These are phyloP conservation scores for Cervus canadensis DNA, from an alignment of 2,113 vertebrate species.

Conservation along the genomic window DNA sequence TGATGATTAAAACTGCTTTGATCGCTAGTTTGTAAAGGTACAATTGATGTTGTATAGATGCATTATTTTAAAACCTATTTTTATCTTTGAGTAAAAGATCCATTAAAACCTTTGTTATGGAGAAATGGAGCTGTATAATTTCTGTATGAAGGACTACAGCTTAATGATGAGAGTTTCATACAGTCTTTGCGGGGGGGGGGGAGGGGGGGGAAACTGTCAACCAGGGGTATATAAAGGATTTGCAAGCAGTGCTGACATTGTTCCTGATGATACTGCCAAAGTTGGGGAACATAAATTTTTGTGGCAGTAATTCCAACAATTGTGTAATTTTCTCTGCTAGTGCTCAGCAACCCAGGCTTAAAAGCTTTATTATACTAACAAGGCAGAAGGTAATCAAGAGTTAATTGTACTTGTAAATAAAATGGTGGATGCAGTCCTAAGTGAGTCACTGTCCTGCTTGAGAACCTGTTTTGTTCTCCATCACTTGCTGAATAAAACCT, in stretches of 20 bases:
- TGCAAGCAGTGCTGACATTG: background rate
- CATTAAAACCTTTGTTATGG: background rate
- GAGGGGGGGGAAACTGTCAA: background rate
- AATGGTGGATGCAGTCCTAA: background rate
- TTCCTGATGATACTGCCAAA: background rate
- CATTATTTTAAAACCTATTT: background rate
- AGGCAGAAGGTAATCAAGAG: constrained; percentile 21
- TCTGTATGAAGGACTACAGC: background rate
- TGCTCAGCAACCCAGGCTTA: background rate
- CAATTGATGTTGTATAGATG: background rate
- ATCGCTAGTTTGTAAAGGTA: background rate
- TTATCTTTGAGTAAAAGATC: background rate
- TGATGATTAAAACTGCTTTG: background rate
- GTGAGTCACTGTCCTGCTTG: background rate
- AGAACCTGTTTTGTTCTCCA: background rate
- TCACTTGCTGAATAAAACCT: background rate
- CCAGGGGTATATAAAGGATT: background rate
- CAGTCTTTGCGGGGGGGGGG: background rate
- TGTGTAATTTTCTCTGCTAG: background rate
- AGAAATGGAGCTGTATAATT: background rate
- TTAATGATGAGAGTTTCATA: background rate
- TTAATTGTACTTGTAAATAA: constrained; percentile 42
- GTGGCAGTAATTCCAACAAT: background rate
- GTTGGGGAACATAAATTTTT: constrained; percentile 3
- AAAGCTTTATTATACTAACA: constrained; percentile 46